Base-by-base conservation (phyloP, 2,113 vertebrate species). In the Laterallus jamaicensis region DNA sequence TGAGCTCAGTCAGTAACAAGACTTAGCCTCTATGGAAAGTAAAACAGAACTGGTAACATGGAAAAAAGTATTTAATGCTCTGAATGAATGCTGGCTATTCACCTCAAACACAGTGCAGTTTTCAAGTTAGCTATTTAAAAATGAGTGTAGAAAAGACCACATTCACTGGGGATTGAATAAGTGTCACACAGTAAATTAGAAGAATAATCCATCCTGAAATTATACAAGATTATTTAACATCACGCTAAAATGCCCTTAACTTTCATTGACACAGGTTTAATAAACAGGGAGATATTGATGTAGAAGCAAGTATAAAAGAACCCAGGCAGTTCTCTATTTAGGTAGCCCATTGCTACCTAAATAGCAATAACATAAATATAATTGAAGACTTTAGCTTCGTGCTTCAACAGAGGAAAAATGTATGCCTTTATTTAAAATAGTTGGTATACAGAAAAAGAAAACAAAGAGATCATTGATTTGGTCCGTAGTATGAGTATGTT, bases 71-170 rank as follows among this genome's bases (percentile, higher is more conserved):
- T 11, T 66, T 66, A 28, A 29, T 78, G 7, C 3, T 37, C 26
- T 88, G 40, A 60, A 42, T 42, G 28, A 67, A 37, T 62, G 9
- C 20, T 90, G 47, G 15, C 17, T 83, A 7, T 32, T 70, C 52
- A 39, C 2, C 5, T 67, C 42, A 90, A 77, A 62, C 2, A 1
- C 32, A 29, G 8, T 12, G 21, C n/a, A 14, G 7, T 80, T 86
- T 88, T 68, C 40, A 25, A 59, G 64, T 3, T 55, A 22, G 9
- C 11, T 54, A 4, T 70, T 78, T 59, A 75, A 83, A 81, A 84
- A 50, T 20, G 14, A 0, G 3, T 60, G 9, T 54, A 39, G 11
- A 32, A 58, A 82, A 71, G 78, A 7, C 0, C 2, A 31, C 24
- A 4, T 26, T 78, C 12, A 21, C 16, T 67, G 29, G 6, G 26